Conservation (phyloP, 2,888 invertebrate genomes). For the Aphrophora alni region DNA sequence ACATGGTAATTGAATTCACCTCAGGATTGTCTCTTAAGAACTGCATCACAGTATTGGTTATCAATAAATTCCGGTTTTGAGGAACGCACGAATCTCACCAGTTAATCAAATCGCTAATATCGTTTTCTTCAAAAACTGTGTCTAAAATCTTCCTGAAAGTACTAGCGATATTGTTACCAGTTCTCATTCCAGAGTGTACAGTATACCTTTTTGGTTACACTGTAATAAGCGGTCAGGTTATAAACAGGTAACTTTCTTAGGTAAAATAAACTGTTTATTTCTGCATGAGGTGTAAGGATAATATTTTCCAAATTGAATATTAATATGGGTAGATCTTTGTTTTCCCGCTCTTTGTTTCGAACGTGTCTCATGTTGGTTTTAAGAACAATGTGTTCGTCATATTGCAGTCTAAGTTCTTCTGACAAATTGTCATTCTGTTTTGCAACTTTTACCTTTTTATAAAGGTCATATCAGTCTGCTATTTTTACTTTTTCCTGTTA, state of each 20-base stretch:
- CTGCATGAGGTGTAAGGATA: slow-evolving; percentile 34
- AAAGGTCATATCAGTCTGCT: too few species aligned
- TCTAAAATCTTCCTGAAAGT: slow-evolving; percentile 33
- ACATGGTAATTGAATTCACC: slow-evolving; percentile 28
- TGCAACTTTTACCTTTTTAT: too few species aligned
- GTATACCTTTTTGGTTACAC: slow-evolving; percentile 30
- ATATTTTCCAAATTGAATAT: too few species aligned
- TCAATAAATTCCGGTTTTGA: slow-evolving; percentile 31
- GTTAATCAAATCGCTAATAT: slow-evolving; percentile 23
- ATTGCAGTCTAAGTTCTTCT: too few species aligned
- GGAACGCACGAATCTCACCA: slow-evolving; percentile 34
- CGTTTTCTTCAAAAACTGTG: slow-evolving; percentile 31
- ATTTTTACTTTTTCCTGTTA: not conserved
- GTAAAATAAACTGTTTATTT: slow-evolving; percentile 28
- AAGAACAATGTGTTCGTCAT: too few species aligned
- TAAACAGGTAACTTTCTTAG: slow-evolving; percentile 24
- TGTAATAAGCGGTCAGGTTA: slow-evolving; percentile 30
- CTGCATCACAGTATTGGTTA: slow-evolving; percentile 30
- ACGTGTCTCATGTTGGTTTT: too few species aligned
- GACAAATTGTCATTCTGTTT: too few species aligned
- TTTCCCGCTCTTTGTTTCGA: too few species aligned
- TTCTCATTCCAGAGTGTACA: too few species aligned
- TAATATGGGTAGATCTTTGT: too few species aligned
- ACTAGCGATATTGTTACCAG: slow-evolving; percentile 30
- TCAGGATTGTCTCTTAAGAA: slow-evolving; percentile 31